Conservation (phyloP, 2,888 invertebrate genomes). For the Parnassius apollo region DNA sequence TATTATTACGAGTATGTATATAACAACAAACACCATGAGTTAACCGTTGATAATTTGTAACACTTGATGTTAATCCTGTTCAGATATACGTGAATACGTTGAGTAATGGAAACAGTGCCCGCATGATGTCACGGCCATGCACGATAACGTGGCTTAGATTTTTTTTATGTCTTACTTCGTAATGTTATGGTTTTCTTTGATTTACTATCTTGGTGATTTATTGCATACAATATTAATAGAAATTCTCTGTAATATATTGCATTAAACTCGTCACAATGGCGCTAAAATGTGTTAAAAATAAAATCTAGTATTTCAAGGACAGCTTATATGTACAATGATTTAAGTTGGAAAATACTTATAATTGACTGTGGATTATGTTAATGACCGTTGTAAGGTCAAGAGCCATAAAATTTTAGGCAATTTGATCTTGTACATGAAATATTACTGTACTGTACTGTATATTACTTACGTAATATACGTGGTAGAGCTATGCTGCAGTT, state of each 20-base stretch:
- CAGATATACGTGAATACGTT: conserved; percentile 19
- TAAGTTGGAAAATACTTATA: not conserved
- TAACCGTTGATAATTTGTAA: conserved; percentile 14
- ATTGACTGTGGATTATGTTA: conserved; percentile 11
- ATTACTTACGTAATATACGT: too few relatives aligned
- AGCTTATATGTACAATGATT: not conserved
- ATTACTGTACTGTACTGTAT: too few relatives aligned
- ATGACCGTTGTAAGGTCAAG: not conserved
- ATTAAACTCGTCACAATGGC: too few relatives aligned
- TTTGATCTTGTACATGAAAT: not conserved
- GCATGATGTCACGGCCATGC: conserved; percentile 59
- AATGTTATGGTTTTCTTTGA: conserved; percentile 26
- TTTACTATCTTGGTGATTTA: conserved; percentile 23
- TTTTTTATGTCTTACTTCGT: conserved; percentile 38
- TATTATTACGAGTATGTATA: too few relatives aligned
- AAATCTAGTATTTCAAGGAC: not conserved
- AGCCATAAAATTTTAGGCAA: conserved; percentile 1
- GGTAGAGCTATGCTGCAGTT: too few relatives aligned
- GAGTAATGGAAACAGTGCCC: conserved; percentile 51
- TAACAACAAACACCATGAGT: conserved; percentile 3
- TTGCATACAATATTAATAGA: not conserved
- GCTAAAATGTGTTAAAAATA: too few relatives aligned
- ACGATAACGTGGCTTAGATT: conserved; percentile 48
- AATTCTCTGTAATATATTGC: not conserved
- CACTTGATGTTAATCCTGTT: conserved; percentile 7